Conservation (phyloP, 2,113 vertebrate species). For the Columba livia region DNA sequence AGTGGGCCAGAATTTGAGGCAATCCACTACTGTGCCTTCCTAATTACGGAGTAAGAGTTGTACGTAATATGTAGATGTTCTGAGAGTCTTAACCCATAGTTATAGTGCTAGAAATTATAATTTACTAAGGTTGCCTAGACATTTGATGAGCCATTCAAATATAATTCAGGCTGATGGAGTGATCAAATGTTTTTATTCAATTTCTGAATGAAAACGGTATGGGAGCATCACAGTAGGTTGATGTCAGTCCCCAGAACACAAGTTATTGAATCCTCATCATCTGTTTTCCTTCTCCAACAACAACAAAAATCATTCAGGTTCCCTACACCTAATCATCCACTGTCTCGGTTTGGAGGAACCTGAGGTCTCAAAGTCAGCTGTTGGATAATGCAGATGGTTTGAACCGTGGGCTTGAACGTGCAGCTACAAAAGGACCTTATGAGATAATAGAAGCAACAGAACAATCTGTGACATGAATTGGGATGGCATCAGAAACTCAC, state of each 20-base stretch:
- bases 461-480: not conserved
- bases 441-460: not conserved
- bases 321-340: not conserved
- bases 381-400: not conserved
- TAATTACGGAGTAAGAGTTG: not conserved
- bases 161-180: not conserved
- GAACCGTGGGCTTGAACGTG: not conserved
- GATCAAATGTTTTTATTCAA: not conserved
- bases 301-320: not conserved
- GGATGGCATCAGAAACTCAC: not conserved
- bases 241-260: not conserved
- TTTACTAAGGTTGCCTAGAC: not conserved
- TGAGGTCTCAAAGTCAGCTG: not conserved
- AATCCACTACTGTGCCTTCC: not conserved
- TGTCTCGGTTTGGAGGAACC: not conserved
- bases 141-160: not conserved
- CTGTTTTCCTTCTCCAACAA: not conserved
- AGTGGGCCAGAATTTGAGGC: not conserved
- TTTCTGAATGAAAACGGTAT: not conserved
- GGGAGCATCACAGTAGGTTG: not conserved
- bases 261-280: not conserved
- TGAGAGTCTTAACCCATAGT: not conserved
- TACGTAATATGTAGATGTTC: not conserved
- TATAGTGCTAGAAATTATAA: not conserved
- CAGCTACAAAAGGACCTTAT: not conserved